phyloP scores from a whole-genome alignment of 2,113 vertebrate species.

The Prochilodus magdalenae region DNA sequence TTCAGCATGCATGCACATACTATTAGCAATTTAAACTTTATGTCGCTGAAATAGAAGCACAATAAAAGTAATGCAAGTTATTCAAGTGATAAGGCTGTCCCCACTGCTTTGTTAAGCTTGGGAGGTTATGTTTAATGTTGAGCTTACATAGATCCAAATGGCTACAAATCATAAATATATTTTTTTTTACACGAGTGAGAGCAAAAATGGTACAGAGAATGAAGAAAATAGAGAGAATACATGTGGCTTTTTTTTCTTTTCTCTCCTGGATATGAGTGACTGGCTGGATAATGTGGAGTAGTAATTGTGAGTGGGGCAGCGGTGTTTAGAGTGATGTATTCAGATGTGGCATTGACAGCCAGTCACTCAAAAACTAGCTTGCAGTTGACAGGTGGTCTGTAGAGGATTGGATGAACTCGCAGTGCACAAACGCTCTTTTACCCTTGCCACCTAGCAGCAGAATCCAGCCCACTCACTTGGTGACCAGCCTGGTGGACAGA shows the following conservation, averaged over 20 bases:
- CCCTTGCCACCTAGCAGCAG: neutral
- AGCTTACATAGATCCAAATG: slow-evolving; percentile 50
- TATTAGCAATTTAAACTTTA: slow-evolving; percentile 71
- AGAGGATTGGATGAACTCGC: slow-evolving; percentile 21
- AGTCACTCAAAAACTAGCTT: slow-evolving; percentile 60
- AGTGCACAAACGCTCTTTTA: neutral
- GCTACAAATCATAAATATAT: neutral
- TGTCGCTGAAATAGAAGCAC: slow-evolving; percentile 21
- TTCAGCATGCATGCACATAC: slow-evolving; percentile 58
- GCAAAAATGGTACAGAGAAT: too few relatives aligned
- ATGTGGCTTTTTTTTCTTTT: neutral
- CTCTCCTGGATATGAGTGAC: slow-evolving; percentile 21
- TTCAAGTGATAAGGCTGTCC: too few relatives aligned
- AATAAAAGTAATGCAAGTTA: too few relatives aligned
- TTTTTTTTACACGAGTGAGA: neutral
- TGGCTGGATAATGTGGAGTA: slow-evolving; percentile 48
- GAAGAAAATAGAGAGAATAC: too few relatives aligned
- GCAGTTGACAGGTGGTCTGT: slow-evolving; percentile 61
- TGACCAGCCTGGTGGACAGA: slow-evolving; percentile 30
- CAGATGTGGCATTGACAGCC: slow-evolving; percentile 61
- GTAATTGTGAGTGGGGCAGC: slow-evolving; percentile 56
- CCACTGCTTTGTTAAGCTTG: neutral
- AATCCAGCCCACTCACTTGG: slow-evolving; percentile 19
- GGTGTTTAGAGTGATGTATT: slow-evolving; percentile 63
- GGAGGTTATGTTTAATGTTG: slow-evolving; percentile 51